Conservation (phyloP, 2,113 vertebrate species). For the Podarcis raffonei region DNA sequence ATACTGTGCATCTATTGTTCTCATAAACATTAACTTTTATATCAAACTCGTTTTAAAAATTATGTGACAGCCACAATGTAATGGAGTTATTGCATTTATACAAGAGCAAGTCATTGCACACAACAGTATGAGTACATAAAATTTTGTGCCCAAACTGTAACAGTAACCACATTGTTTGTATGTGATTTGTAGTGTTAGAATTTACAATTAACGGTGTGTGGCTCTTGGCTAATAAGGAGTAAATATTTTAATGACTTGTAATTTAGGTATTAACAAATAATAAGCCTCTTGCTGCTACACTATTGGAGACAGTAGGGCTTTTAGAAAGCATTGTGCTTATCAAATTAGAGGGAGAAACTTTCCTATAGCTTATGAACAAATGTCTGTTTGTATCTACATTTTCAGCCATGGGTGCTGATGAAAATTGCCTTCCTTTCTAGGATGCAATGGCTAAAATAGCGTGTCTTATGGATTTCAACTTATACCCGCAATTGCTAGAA, state of each 20-base stretch:
- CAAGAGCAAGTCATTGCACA: background rate
- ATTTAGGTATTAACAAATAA: background rate
- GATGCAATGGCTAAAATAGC: too few species aligned
- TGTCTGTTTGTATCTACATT: too few species aligned
- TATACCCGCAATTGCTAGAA: too few species aligned
- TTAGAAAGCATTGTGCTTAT: background rate
- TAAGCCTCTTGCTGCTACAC: background rate
- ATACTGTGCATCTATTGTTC: slow-evolving; percentile 48
- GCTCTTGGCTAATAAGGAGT: background rate
- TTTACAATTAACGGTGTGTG: background rate
- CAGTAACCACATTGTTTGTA: background rate
- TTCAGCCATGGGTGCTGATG: too few species aligned
- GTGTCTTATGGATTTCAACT: too few species aligned
- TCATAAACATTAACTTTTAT: slow-evolving; percentile 16
- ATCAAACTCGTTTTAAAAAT: slow-evolving; percentile 15
- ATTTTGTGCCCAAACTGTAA: background rate
- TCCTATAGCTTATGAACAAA: too few species aligned
- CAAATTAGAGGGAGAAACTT: background rate
- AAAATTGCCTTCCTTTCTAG: too few species aligned
- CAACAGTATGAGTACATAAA: background rate
- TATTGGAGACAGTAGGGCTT: background rate
- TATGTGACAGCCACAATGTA: background rate
- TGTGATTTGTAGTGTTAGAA: background rate
- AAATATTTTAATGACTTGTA: background rate
- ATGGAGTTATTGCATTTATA: background rate